Percentiles rank a stretch among this genome's conserved stretches.
Conservation (phyloP, 2,113 vertebrate genomes). For the Malurus elegans region DNA sequence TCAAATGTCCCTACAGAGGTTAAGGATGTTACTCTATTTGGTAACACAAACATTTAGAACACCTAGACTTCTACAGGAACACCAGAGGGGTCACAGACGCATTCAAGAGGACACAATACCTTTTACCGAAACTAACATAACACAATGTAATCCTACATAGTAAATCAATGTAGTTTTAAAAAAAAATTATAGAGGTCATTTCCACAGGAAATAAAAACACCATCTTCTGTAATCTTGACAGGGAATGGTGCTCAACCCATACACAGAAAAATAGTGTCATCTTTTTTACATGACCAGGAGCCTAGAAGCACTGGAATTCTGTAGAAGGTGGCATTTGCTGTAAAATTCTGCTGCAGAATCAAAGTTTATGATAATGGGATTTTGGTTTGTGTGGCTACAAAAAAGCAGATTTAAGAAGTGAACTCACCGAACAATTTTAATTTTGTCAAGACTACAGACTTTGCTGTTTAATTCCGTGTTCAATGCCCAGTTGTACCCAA, state of each 20-base stretch:
- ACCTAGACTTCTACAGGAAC: background rate
- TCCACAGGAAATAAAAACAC: background rate
- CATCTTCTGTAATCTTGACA: background rate
- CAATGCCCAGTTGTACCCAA: background rate
- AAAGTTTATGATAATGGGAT: rapidly evolving
- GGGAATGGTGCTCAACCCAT: background rate
- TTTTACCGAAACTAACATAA: background rate
- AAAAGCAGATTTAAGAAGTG: background rate
- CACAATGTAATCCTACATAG: background rate
- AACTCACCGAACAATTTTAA: background rate
- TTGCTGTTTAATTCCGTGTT: background rate
- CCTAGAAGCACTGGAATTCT: background rate
- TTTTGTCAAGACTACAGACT: background rate
- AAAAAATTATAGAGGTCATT: rapidly evolving
- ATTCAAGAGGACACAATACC: background rate
- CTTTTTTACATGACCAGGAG: background rate
- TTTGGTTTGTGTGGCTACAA: background rate
- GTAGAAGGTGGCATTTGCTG: background rate
- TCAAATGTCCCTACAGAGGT: background rate
- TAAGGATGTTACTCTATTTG: background rate
- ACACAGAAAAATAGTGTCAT: background rate
- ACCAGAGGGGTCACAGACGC: background rate
- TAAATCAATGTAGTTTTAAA: background rate
- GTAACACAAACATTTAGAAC: background rate
- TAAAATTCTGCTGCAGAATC: background rate